A percentile compares a stretch with the other conserved stretches of the same genome.
phyloP scores from a whole-genome alignment of 2,888 invertebrate species.

The Plusia festucae region DNA sequence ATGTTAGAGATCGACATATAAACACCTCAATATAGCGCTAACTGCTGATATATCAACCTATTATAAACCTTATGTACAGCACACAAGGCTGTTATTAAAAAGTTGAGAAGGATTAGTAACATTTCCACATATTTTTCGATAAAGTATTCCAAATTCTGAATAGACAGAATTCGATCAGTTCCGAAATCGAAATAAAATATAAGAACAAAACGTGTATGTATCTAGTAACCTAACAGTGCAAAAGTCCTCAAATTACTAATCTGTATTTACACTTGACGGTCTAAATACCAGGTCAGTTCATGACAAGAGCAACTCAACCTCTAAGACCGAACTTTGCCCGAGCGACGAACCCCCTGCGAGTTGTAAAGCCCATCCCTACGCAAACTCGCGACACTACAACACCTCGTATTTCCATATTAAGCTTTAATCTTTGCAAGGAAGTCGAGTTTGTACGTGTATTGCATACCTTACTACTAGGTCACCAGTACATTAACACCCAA shows the following conservation, averaged over 20 bases:
- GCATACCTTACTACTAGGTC: constrained; percentile 45
- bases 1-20: constrained; percentile 28
- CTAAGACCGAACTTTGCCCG: constrained; percentile 11
- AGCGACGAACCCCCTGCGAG: background rate
- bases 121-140: background rate
- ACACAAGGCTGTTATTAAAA: background rate
- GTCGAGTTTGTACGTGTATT: constrained; percentile 47
- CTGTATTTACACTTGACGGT: background rate
- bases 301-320: background rate
- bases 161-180: too few relatives aligned
- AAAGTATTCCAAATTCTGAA: too few relatives aligned
- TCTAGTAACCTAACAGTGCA: too few relatives aligned
- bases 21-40: constrained; percentile 22
- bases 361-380: constrained; percentile 42
- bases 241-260: background rate
- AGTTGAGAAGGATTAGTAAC: background rate
- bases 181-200: too few relatives aligned
- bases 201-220: too few relatives aligned
- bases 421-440: constrained; percentile 45
- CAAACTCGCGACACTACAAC: constrained; percentile 49
- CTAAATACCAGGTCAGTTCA: background rate
- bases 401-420: constrained; percentile 50
- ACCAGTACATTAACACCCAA: constrained; percentile 34
- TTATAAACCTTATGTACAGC: background rate
- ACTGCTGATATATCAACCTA: background rate